Base-by-base conservation (phyloP, 1,140 invertebrate genomes). In the Leptinotarsa lineolata region DNA sequence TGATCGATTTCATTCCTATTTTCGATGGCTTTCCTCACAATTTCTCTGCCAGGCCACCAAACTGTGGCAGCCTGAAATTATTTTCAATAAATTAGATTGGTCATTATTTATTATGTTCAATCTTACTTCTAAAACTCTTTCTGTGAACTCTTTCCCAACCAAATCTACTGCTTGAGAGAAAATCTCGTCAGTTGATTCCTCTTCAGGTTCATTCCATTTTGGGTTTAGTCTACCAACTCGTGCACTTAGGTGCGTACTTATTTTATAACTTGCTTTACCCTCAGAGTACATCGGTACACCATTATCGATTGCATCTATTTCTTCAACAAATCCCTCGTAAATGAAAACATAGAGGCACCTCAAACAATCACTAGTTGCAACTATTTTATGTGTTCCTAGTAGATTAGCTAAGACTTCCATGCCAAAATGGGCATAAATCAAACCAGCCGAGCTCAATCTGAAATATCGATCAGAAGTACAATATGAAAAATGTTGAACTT, bases 231-330 rank as follows among this genome's bases (percentile, higher is more conserved):
- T 85, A 8, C 84, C 84, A 3, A 99, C 92, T 80, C 97, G 86
- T 2, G 88, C 86, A 83, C 91, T 92, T 4, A 98, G 81, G 84
- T 92, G 88, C 1, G 95, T 96, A 4, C 89, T 87, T 24, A 98
- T 93, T 73, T 86, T 87, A 84, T 98, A 98, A 68, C 88, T 90
- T 22, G 93, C 92, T 81, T 92, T 89, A n/a, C 89, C 93, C 73
- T 93, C 90, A 60, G 85, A 85, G 84, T 86, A 90, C 86, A 94
- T 93, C 0, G 90, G 88, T 20, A 98, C 87, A 20, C 97, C 97
- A 88, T 99, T 99, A 84, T 99, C 98, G 72, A 98, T 94, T 5
- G 92, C 97, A 87, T 99, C 98, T 72, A 99, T 89, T 89, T 98
- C 97, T 87, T 95, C 90, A 20, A 99, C 91, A 73, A 99, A 94